Evolutionary conservation across 2,888 invertebrate species (phyloP).

Genomic region (Baccha elongata): DNA sequence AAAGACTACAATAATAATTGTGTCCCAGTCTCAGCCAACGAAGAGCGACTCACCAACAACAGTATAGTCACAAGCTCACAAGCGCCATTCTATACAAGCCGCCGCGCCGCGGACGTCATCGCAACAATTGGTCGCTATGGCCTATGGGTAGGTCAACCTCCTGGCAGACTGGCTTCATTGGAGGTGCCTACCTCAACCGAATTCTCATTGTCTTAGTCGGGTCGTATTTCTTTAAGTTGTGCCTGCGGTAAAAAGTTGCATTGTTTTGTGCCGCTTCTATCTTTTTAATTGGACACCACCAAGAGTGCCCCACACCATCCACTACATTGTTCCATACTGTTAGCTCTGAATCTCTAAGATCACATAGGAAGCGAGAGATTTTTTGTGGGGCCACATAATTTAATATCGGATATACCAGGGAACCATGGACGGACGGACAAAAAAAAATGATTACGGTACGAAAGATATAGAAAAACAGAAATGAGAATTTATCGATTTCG

Average conservation of each 20-base stretch:
- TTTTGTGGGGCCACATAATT: constrained; percentile 33
- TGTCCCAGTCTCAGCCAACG: background rate
- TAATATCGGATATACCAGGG: background rate
- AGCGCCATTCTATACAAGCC: constrained; percentile 51
- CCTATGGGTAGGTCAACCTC: constrained; percentile 19
- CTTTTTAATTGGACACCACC: constrained; percentile 73
- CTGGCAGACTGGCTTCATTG: constrained; percentile 31
- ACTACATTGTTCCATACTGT: constrained; percentile 18
- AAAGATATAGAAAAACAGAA: constrained; percentile 59
- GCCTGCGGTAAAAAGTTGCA: constrained; percentile 69
- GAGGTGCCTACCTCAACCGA: constrained; percentile 65
- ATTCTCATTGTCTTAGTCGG: constrained; percentile 67
- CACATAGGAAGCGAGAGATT: constrained; percentile 26
- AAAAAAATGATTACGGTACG: constrained; percentile 58
- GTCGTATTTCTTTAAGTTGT: constrained; percentile 69
- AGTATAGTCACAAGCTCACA: constrained; percentile 66
- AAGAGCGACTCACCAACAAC: constrained; percentile 10
- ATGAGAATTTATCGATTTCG: constrained; percentile 72
- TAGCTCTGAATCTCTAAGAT: constrained; percentile 37
- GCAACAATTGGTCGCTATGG: constrained; percentile 33
- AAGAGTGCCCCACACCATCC: constrained; percentile 41
- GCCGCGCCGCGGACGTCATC: background rate
- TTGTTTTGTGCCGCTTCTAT: constrained; percentile 69
- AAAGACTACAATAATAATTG: constrained; percentile 2
- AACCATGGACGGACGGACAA: constrained; percentile 2